Evolutionary conservation across 2,113 vertebrate species (phyloP), one percentile per base, ranked within the genome.

Genomic region (Dasyornis broadbenti): DNA sequence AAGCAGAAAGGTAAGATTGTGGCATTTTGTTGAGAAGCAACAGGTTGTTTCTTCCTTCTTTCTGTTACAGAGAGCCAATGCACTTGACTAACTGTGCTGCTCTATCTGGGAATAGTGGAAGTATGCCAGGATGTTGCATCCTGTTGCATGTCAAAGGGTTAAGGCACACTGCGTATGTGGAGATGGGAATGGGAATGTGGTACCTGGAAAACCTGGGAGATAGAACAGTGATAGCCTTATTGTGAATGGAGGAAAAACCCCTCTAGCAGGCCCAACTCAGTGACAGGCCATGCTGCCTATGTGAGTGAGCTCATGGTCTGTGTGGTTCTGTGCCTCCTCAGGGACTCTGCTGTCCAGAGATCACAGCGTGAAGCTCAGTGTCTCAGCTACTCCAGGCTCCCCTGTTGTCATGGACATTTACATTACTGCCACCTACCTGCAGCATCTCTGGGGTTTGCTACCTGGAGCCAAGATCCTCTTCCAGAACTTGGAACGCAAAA

Each of bases 391-490:
- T 57, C 13, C 63, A 10, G 85, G 86, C 40, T 94, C 87, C 78
- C 60, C 90, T 35, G 44, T 26, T 68, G 56, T 82, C 23, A 35
- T 99, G 14, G 96, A 98, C 13, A 50, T 98, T 10, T 99, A 99
- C 83, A 79, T 98, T 92, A 94, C 98, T 90, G 82, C 98, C 18
- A 91, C 95, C 37, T 96, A 95, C 71, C 69, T 96, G 68, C 96
- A 97, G 7, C 98, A 98, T 72, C 97, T 97, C 69, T 76, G 96
- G 86, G 98, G 98, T 18, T 94, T 99, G 90, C 96, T 99, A 15
- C 97, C 98, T 27, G 98, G 99, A 81, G 98, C 98, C 92, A 97
- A 86, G 7, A 39, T 99, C 70, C 89, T 98, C n/a, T 93, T 99
- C 64, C 97, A 97, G 42, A 96, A 92, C n/a, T 77, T 99, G 92